phyloP scores from a whole-genome alignment of 2,888 invertebrate genomes.

The Ryuthela nishihirai region DNA sequence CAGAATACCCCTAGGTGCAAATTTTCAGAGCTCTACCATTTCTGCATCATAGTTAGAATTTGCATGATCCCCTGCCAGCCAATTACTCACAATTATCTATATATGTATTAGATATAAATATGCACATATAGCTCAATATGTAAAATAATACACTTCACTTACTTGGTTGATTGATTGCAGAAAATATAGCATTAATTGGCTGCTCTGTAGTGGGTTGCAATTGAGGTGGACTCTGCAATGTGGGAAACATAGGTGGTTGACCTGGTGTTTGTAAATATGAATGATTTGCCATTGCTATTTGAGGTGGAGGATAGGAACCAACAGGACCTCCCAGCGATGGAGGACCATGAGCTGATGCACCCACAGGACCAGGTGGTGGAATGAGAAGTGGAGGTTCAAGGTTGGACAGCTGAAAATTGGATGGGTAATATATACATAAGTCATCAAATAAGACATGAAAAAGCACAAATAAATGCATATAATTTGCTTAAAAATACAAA shows the following conservation, averaged over 20 bases:
- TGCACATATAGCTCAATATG: too few relatives aligned
- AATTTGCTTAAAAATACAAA: too few relatives aligned
- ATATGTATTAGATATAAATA: too few relatives aligned
- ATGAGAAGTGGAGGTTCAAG: slow-evolving; percentile 25
- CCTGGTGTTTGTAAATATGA: slow-evolving; percentile 24
- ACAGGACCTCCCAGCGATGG: slow-evolving; percentile 33
- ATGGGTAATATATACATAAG: too few relatives aligned
- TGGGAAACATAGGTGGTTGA: slow-evolving; percentile 19
- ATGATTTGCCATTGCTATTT: slow-evolving; percentile 14
- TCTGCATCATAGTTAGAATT: too few relatives aligned
- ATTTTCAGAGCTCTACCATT: too few relatives aligned
- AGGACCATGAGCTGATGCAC: slow-evolving; percentile 33
- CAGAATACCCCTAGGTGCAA: too few relatives aligned
- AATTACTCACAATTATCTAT: too few relatives aligned
- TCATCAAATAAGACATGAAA: too few relatives aligned
- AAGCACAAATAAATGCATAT: too few relatives aligned
- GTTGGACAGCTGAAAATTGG: slow-evolving; percentile 24
- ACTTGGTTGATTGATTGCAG: slow-evolving; percentile 25
- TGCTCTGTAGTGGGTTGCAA: slow-evolving; percentile 31
- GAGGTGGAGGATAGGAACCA: slow-evolving; percentile 16
- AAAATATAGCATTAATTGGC: slow-evolving; percentile 11
- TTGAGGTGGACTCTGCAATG: slow-evolving; percentile 29
- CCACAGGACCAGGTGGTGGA: slow-evolving; percentile 32
- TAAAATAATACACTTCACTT: too few relatives aligned
- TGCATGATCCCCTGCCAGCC: too few relatives aligned